Conservation (phyloP, 2,797 vertebrate species). For the Aeoliscus strigatus region DNA sequence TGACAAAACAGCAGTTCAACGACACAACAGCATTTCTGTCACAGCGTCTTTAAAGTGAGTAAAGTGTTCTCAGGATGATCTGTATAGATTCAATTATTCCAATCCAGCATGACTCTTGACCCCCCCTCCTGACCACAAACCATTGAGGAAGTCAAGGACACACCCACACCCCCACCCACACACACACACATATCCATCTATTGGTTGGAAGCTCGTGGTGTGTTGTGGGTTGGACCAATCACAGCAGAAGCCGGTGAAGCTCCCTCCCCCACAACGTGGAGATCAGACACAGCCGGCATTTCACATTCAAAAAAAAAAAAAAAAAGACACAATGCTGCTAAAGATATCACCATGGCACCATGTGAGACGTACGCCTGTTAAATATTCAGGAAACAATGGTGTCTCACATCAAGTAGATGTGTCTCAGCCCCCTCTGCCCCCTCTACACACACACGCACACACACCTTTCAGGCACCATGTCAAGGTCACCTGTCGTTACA, state of each 20-base stretch:
- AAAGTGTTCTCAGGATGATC: too few relatives aligned
- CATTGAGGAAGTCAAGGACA: constrained; percentile 11
- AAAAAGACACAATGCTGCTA: constrained; percentile 4
- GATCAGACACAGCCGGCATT: constrained; percentile 16
- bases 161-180: constrained; percentile 1
- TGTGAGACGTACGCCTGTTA: constrained; percentile 1
- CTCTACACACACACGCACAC: neutral
- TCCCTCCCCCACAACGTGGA: constrained; percentile 11
- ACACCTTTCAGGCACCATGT: neutral
- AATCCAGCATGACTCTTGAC: constrained; percentile 22
- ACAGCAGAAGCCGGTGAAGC: constrained; percentile 6
- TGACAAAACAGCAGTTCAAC: too few relatives aligned
- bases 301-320: too few relatives aligned
- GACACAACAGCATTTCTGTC: too few relatives aligned
- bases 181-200: constrained; percentile 19
- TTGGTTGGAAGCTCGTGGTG: constrained; percentile 61
- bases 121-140: constrained; percentile 9
- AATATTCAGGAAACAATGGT: neutral
- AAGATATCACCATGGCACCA: constrained; percentile 10
- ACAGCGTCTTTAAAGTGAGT: too few relatives aligned
- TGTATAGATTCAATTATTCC: constrained; percentile 26
- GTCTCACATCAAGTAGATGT: neutral
- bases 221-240: constrained; percentile 69
- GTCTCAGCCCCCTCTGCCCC: neutral
- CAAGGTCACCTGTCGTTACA: constrained; percentile 16